Percentiles rank a stretch among this genome's conserved stretches.
These are phyloP conservation scores for Drosophila lacteicornis DNA, from an alignment of 1,140 invertebrate species.

Conservation along the genomic window DNA sequence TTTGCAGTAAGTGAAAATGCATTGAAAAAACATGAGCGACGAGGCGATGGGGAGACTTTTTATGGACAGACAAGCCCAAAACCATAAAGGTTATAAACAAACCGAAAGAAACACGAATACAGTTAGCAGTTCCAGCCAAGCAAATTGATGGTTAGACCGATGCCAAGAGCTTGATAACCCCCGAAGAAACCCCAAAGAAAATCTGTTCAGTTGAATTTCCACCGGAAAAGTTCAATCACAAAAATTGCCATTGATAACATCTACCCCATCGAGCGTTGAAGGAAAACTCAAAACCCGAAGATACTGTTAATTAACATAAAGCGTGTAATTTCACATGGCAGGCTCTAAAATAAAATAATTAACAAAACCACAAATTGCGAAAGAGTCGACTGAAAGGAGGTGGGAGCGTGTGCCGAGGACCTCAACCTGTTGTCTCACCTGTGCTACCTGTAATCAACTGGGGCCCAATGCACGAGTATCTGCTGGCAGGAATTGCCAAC, in stretches of 20 bases:
- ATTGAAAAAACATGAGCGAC: constrained; percentile 30
- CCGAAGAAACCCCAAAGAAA: background rate
- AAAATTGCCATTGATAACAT: constrained; percentile 63
- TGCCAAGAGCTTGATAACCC: constrained; percentile 64
- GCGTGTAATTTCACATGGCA: constrained; percentile 33
- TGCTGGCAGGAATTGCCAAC: constrained; percentile 39
- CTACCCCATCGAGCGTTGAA: constrained; percentile 25
- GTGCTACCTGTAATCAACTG: constrained; percentile 39
- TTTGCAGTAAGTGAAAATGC: constrained; percentile 72
- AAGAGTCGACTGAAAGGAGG: background rate
- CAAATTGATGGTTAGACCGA: constrained; percentile 48
- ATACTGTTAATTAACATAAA: constrained; percentile 41
- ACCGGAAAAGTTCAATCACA: constrained; percentile 63
- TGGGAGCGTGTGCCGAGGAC: constrained; percentile 12
- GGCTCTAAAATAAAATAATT: constrained; percentile 30
- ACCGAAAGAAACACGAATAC: constrained; percentile 9
- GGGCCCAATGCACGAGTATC: constrained; percentile 37
- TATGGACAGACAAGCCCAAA: constrained; percentile 44
- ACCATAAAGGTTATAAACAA: constrained; percentile 46
- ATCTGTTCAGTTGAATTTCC: constrained; percentile 11
- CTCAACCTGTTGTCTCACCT: constrained; percentile 42
- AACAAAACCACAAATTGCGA: constrained; percentile 36
- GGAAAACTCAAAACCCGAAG: constrained; percentile 21
- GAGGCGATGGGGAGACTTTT: constrained; percentile 29
- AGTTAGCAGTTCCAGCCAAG: constrained; percentile 21